Base-by-base conservation (phyloP, 1,140 invertebrate species). In the Callitettix versicolor region DNA sequence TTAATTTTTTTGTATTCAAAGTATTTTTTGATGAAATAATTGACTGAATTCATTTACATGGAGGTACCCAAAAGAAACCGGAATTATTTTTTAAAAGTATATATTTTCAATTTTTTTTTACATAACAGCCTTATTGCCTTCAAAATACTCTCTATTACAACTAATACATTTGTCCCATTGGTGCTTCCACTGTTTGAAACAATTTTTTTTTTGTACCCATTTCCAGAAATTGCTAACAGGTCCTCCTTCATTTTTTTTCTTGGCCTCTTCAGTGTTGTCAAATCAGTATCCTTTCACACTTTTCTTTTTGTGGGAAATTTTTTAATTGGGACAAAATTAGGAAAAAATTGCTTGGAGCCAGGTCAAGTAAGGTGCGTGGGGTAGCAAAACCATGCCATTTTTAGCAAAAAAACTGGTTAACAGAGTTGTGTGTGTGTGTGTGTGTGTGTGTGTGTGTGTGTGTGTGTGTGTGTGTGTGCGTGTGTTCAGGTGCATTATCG, bases 291-390 rank as follows among this genome's bases (percentile, higher is more conserved):
- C 62, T 46, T 58, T 46, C 46, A 67, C 65, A 47, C 48, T 63
- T 64, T 62, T 68, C 64, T 68, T 64, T 60, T 64, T 41, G n/a
- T n/a, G n/a, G n/a, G n/a, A n/a, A n/a, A n/a, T n/a, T n/a, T n/a
- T n/a, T n/a, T n/a, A n/a, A n/a, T n/a, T n/a, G n/a, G 54, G 63
- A 65, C 57, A 60, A 62, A 63, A 68, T 67, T 21, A 67, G 44
- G 46, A 64, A 67, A 36, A 66, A 72, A 60, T 74, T 69, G 40
- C 63, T 66, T 36, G 68, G 67, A 47, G 68, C 65, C 22, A 75
- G 60, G 62, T 76, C 69, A 58, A 69, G 58, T 73, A 74, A 24
- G 69, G 68, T 64, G 66, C 68, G 57, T 75, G 71, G 26, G 26
- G 62, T 34, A 78, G 70, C 58, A 43, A 14, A 44, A n/a, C 30